These are phyloP conservation scores for Smittia sp. DNA, from an alignment of 2,888 invertebrate genomes.

Conservation along the genomic window DNA sequence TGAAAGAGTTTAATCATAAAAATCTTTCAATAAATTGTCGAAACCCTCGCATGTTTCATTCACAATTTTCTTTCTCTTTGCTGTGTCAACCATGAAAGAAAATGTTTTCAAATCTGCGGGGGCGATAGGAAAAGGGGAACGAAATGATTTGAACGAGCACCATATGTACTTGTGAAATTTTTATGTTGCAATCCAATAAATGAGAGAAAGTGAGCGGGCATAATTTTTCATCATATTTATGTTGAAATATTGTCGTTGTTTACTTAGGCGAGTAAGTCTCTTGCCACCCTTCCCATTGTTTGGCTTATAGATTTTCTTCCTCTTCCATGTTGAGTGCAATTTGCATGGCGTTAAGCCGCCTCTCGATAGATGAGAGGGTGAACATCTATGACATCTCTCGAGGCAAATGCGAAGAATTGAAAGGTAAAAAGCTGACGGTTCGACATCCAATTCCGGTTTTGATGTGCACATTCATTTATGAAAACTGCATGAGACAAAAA, in stretches of 20 bases:
- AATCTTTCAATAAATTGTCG: too few species aligned
- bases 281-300: neutral
- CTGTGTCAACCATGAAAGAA: neutral
- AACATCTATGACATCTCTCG: neutral
- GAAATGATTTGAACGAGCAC: neutral
- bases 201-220: conserved; percentile 2
- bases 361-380: neutral
- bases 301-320: conserved; percentile 31
- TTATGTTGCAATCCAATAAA: conserved; percentile 40
- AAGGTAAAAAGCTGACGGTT: neutral
- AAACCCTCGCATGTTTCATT: too few species aligned
- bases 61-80: too few species aligned
- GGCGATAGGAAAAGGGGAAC: neutral
- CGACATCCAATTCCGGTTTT: neutral
- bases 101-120: neutral
- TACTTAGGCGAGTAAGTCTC: neutral
- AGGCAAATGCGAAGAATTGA: neutral
- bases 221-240: conserved; percentile 39
- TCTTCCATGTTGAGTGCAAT: neutral
- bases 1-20: too few species aligned
- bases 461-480: conserved; percentile 4
- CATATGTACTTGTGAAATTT: conserved; percentile 20
- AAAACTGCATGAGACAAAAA: neutral
- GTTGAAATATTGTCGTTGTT: neutral
- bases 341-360: neutral